These are phyloP conservation scores for Pocillopora damicornis DNA, from an alignment of 64 coral and sea anemone species.

Conservation along the genomic window DNA sequence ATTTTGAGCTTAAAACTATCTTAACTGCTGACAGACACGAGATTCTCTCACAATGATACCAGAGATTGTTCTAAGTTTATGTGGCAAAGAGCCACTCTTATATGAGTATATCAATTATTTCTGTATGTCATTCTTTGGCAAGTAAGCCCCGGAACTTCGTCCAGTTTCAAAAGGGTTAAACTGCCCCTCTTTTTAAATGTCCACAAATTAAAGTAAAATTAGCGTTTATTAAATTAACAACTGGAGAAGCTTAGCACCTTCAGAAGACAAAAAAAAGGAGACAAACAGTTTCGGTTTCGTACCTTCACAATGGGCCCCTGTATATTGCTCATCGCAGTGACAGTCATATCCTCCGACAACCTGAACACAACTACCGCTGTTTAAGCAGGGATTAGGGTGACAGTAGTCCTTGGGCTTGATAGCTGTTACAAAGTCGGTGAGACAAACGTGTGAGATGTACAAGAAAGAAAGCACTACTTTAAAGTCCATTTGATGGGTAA, in stretches of 20 bases:
- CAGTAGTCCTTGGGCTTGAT: slow-evolving; percentile 38
- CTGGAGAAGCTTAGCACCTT: neutral
- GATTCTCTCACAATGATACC: too few relatives aligned
- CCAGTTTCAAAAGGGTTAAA: too few relatives aligned
- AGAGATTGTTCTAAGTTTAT: too few relatives aligned
- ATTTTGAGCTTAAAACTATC: too few relatives aligned
- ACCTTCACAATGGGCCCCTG: slow-evolving; percentile 82
- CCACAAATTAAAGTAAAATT: too few relatives aligned
- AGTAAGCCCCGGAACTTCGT: too few relatives aligned
- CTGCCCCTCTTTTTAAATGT: too few relatives aligned
- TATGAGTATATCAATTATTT: too few relatives aligned
- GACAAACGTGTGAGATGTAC: neutral
- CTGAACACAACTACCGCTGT: slow-evolving; percentile 55
- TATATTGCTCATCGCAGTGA: slow-evolving; percentile 60
- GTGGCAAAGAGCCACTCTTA: too few relatives aligned
- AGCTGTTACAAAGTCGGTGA: neutral
- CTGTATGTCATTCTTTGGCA: too few relatives aligned
- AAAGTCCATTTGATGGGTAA: neutral
- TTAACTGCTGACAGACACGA: too few relatives aligned
- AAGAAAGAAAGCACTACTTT: neutral
- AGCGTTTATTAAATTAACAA: too few relatives aligned
- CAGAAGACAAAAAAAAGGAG: neutral
- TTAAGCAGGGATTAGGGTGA: slow-evolving; percentile 81
- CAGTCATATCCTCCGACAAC: slow-evolving; percentile 75
- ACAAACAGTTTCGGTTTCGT: neutral